Evolutionary conservation across 2,797 vertebrate genomes (phyloP).

Genomic region (Natrix natrix): DNA sequence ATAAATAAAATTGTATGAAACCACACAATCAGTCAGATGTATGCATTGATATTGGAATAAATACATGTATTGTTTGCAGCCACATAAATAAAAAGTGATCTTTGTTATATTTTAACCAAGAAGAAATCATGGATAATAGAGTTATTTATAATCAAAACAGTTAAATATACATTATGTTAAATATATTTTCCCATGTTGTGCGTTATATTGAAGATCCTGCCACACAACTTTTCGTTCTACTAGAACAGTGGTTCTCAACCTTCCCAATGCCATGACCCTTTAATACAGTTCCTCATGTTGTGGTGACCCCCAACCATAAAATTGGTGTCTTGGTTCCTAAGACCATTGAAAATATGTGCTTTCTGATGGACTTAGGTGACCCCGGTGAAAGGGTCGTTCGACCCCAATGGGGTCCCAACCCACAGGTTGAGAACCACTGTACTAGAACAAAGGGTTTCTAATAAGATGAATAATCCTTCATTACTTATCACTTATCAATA

Average conservation of each 20-base stretch:
- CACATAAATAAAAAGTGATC: background rate
- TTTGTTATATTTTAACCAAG: background rate
- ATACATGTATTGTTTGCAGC: background rate
- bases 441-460: constrained; percentile 3
- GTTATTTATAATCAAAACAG: background rate
- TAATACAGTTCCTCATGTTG: too few relatives aligned
- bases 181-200: background rate
- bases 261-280: too few relatives aligned
- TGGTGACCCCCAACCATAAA: too few relatives aligned
- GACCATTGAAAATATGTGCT: too few relatives aligned
- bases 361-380: too few relatives aligned
- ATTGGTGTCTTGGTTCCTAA: too few relatives aligned
- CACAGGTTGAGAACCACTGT: background rate
- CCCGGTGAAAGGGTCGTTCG: too few relatives aligned
- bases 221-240: background rate
- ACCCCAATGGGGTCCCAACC: too few relatives aligned
- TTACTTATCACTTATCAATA: constrained; percentile 21
- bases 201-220: constrained; percentile 22
- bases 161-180: constrained; percentile 15
- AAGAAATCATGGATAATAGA: background rate
- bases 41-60: background rate
- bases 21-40: background rate
- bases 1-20: background rate
- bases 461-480: constrained; percentile 13
- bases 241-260: background rate